A percentile compares a stretch with the other conserved stretches of the same genome.
phyloP scores from a whole-genome alignment of 2,113 vertebrate genomes.

The Syrmaticus mikado region DNA sequence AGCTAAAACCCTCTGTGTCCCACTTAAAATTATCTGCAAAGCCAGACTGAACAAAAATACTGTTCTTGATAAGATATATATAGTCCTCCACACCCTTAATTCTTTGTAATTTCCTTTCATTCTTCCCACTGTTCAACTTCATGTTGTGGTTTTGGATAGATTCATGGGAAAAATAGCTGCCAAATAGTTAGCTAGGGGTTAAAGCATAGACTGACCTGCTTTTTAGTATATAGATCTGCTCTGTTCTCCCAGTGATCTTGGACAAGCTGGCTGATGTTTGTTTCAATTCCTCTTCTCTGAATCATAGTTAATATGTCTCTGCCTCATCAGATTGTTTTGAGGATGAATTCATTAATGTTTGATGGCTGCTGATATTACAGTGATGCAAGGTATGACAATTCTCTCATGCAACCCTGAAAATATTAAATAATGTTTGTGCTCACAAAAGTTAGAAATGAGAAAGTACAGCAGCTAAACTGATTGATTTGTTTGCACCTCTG shows the following conservation, averaged over 20 bases:
- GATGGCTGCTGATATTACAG: background rate
- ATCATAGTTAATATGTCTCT: background rate
- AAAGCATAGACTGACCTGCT: background rate
- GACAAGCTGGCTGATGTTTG: background rate
- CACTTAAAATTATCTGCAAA: background rate
- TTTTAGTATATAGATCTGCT: background rate
- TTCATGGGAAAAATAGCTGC: background rate
- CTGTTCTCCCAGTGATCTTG: background rate
- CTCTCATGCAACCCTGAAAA: background rate
- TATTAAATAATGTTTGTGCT: background rate
- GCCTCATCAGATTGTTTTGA: slow-evolving; percentile 3
- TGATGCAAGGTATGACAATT: background rate
- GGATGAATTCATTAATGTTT: background rate
- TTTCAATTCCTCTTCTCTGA: background rate
- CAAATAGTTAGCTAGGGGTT: background rate
- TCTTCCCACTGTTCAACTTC: slow-evolving; percentile 16
- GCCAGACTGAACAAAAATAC: background rate
- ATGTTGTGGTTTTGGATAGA: background rate
- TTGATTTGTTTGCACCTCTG: background rate
- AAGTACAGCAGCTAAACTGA: background rate
- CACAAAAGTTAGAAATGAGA: background rate
- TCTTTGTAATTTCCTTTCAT: slow-evolving; percentile 53
- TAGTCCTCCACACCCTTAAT: background rate
- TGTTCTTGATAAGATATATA: background rate
- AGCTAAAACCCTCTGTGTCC: background rate